Percentiles rank a stretch among this genome's conserved stretches.
Evolutionary conservation across 2,113 vertebrate species (phyloP).

Genomic region (Ictalurus furcatus): DNA sequence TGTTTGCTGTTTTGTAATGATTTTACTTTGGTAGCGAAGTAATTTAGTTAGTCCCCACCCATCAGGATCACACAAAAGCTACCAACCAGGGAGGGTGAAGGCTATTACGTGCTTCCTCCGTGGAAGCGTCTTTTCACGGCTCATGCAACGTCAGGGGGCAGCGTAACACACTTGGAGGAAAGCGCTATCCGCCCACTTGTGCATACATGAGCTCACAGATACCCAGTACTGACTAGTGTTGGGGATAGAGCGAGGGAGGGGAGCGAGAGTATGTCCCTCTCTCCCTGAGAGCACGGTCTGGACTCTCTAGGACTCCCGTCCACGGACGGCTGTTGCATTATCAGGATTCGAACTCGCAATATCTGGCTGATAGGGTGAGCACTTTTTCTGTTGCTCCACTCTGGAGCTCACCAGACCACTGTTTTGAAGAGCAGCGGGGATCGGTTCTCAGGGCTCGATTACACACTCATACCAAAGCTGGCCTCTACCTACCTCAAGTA

Average conservation of each 20-base stretch:
- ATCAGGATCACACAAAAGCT: neutral
- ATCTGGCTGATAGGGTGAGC: no score
- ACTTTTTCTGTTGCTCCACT: neutral
- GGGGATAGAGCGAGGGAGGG: neutral
- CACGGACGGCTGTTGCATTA: neutral
- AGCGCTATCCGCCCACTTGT: no score
- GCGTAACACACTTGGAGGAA: neutral
- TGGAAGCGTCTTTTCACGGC: neutral
- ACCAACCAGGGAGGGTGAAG: neutral
- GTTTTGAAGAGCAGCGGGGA: neutral
- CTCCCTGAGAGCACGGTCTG: neutral
- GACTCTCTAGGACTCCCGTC: neutral
- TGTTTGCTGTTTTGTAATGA: neutral
- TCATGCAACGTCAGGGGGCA: neutral
- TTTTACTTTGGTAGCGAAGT: no score
- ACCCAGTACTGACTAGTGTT: neutral
- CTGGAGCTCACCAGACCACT: no score
- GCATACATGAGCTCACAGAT: neutral
- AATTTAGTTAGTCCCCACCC: no score
- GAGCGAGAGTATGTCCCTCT: neutral
- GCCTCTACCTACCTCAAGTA: neutral
- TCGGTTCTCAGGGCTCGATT: neutral
- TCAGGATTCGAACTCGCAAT: neutral
- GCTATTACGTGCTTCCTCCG: neutral
- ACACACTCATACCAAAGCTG: neutral